A percentile compares a stretch with the other conserved stretches of the same genome.
Evolutionary conservation across 2,888 invertebrate genomes (phyloP).

Genomic region (Himalopsyche kuldschensis): DNA sequence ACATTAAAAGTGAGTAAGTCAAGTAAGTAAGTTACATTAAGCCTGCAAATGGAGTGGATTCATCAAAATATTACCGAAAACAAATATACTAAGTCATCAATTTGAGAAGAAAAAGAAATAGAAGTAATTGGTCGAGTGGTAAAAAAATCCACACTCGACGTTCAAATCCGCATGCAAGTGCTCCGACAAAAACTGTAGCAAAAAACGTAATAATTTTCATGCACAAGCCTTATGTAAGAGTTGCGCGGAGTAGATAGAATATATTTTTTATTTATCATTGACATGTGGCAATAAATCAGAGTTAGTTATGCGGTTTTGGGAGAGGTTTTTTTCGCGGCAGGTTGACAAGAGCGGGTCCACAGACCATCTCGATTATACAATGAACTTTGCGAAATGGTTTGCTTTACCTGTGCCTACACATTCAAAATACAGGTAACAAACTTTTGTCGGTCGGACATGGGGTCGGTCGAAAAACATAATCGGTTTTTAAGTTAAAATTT

Average conservation of each 20-base stretch:
- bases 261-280: constrained; percentile 31
- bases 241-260: constrained; percentile 12
- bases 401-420: background rate
- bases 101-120: too few relatives aligned
- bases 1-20: too few relatives aligned
- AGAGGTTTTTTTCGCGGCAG: constrained; percentile 33
- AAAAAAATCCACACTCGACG: too few relatives aligned
- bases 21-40: too few relatives aligned
- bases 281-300: constrained; percentile 38
- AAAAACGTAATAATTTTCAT: constrained; percentile 36
- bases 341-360: constrained; percentile 33
- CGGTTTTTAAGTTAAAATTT: background rate
- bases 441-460: background rate
- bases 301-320: constrained; percentile 37
- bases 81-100: too few relatives aligned
- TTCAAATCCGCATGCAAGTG: background rate
- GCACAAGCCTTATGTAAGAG: constrained; percentile 31
- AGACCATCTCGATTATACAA: constrained; percentile 24
- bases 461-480: background rate
- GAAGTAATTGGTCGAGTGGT: too few relatives aligned
- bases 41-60: too few relatives aligned
- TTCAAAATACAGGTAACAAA: background rate
- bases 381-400: constrained; percentile 18
- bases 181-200: background rate
- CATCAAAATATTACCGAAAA: too few relatives aligned